Percentiles rank a stretch among this genome's conserved stretches.
Evolutionary conservation across 2,888 invertebrate species (phyloP).

Genomic region (Hesperia comma): DNA sequence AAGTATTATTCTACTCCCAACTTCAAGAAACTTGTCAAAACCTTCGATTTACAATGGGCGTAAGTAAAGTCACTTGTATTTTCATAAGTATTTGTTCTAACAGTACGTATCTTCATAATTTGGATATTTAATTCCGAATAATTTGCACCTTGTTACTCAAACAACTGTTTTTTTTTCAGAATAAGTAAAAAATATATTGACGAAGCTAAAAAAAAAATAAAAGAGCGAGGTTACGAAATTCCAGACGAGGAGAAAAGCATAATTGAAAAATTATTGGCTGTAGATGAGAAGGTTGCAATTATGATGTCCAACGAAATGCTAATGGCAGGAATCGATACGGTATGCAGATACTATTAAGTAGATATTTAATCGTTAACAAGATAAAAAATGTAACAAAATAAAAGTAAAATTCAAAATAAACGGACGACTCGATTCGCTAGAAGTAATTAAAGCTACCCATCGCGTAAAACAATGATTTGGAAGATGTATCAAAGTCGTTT

Average conservation of each 20-base stretch:
- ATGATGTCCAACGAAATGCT: slow-evolving; percentile 89
- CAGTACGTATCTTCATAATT: no score
- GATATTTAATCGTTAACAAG: no score
- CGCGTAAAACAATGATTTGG: no score
- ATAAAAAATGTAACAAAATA: no score
- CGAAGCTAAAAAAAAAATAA: slow-evolving; percentile 59
- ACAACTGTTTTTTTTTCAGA: slow-evolving; percentile 53
- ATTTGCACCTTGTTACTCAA: no score
- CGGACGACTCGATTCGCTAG: no score
- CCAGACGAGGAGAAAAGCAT: slow-evolving; percentile 83
- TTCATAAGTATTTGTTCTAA: no score
- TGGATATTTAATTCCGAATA: no score
- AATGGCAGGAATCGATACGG: slow-evolving; percentile 88
- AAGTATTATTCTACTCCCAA: slow-evolving; percentile 59
- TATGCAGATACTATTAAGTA: slow-evolving; percentile 56
- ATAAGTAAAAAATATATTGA: slow-evolving; percentile 64
- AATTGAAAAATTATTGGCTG: slow-evolving; percentile 85
- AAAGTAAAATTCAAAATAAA: no score
- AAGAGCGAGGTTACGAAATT: slow-evolving; percentile 59
- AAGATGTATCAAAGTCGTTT: no score
- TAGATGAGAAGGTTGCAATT: slow-evolving; percentile 85
- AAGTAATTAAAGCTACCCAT: no score
- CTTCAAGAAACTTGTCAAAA: slow-evolving; percentile 63
- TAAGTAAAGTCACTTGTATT: slow-evolving; percentile 51
- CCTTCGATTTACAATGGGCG: slow-evolving; percentile 71